Conservation (phyloP, 2,797 vertebrate species). For the Chrosomus eos region DNA sequence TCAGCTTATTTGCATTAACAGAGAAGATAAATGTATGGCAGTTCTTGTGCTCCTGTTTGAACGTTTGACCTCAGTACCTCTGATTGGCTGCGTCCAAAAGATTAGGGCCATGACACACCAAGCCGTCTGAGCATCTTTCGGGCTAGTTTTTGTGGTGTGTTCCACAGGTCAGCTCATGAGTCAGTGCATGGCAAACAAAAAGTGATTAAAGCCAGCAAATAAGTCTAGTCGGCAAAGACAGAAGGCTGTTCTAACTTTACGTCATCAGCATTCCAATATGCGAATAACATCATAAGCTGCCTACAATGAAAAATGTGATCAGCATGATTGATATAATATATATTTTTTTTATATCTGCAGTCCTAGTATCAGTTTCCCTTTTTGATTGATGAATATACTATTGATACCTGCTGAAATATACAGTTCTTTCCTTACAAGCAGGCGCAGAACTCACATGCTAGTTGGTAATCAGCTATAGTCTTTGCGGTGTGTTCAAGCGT, state of each 20-base stretch:
- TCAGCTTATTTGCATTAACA: constrained; percentile 52
- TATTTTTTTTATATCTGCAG: no score
- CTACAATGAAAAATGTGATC: not conserved
- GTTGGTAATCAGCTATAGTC: not conserved
- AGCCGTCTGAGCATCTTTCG: not conserved
- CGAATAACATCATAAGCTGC: not conserved
- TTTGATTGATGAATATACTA: not conserved
- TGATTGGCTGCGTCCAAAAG: not conserved
- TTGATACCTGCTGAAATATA: not conserved
- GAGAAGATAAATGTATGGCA: not conserved
- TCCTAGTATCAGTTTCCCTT: not conserved
- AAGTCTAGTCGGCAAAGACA: not conserved
- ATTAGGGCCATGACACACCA: not conserved
- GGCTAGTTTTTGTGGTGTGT: not conserved
- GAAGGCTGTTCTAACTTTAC: not conserved
- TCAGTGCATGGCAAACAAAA: no score
- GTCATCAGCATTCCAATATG: not conserved
- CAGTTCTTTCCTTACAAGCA: not conserved
- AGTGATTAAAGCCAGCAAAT: no score
- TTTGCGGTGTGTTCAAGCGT: not conserved
- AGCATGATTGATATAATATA: no score
- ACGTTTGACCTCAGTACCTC: constrained; percentile 7
- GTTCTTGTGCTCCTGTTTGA: not conserved
- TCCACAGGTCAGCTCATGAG: not conserved
- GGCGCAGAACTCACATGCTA: not conserved